Percentiles rank a stretch among this genome's conserved stretches.
These are phyloP conservation scores for Bubo bubo DNA, from an alignment of 2,113 vertebrate species.

Conservation along the genomic window DNA sequence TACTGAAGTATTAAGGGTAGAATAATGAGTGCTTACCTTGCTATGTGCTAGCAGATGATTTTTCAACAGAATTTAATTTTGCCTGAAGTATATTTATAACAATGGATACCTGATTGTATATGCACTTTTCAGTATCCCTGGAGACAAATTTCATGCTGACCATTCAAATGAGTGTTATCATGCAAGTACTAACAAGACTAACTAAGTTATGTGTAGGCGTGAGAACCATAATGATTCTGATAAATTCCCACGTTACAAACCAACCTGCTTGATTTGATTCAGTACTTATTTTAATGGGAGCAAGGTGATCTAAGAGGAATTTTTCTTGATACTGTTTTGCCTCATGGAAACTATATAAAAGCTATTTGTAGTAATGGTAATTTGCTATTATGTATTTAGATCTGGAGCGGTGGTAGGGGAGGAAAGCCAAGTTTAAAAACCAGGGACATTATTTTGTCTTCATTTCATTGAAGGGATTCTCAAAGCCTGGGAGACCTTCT, in stretches of 20 bases:
- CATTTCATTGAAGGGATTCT: background rate
- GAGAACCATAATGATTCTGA: conserved; percentile 40
- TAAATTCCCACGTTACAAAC: conserved; percentile 51
- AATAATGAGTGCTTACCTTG: background rate
- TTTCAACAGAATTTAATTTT: conserved; percentile 35
- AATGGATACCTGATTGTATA: background rate
- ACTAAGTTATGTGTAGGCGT: conserved; percentile 8
- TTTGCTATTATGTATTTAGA: background rate
- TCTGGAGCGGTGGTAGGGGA: background rate
- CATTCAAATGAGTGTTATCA: conserved; percentile 7
- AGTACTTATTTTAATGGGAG: background rate
- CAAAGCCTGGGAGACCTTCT: background rate
- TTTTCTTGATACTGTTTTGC: background rate
- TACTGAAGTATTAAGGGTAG: background rate
- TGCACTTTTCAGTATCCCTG: conserved; percentile 6
- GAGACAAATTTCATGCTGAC: conserved; percentile 37
- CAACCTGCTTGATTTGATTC: background rate
- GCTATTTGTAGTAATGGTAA: background rate
- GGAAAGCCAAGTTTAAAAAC: background rate
- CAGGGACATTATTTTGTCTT: background rate
- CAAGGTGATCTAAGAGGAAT: background rate
- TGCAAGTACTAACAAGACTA: conserved; percentile 35
- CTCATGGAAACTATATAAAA: background rate
- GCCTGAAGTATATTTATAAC: conserved; percentile 19
- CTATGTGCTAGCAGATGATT: conserved; percentile 4